These are phyloP conservation scores for Andrena cerasifolii DNA, from an alignment of 1,140 invertebrate genomes.

Conservation along the genomic window DNA sequence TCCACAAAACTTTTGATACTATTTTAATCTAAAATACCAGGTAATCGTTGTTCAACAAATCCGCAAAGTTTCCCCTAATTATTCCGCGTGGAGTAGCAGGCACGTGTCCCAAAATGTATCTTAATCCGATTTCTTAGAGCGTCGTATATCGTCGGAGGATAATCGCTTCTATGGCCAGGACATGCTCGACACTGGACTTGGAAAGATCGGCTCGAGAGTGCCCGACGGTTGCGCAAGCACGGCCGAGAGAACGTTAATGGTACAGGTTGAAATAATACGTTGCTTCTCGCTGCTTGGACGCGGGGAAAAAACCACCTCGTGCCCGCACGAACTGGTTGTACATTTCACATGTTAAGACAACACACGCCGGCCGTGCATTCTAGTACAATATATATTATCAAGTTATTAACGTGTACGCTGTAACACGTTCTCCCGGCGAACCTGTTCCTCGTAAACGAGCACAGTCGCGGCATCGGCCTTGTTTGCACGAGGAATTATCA, in stretches of 20 bases:
- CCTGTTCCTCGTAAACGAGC: constrained; percentile 37
- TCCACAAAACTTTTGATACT: too few relatives aligned
- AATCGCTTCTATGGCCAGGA: too few relatives aligned
- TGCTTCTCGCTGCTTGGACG: neutral
- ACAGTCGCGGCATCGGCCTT: neutral
- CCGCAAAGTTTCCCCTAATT: too few relatives aligned
- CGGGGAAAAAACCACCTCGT: constrained; percentile 1
- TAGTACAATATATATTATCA: constrained; percentile 46
- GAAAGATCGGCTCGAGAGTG: too few relatives aligned
- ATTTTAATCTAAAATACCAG: too few relatives aligned
- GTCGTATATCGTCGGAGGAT: too few relatives aligned
- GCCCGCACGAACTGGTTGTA: constrained; percentile 1
- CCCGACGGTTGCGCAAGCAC: constrained; percentile 15
- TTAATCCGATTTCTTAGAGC: too few relatives aligned
- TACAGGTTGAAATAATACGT: constrained; percentile 20
- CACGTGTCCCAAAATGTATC: too few relatives aligned
- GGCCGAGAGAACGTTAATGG: constrained; percentile 23
- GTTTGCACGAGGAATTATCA: constrained; percentile 33
- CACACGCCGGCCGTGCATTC: constrained; percentile 21
- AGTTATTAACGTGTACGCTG: constrained; percentile 39
- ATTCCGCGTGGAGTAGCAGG: too few relatives aligned
- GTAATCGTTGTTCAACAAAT: too few relatives aligned
- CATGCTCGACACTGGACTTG: too few relatives aligned
- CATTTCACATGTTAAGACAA: constrained; percentile 28
- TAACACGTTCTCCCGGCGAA: constrained; percentile 22